Evolutionary conservation across 2,888 invertebrate genomes (phyloP).

Genomic region (Noctuana brunneofusca): DNA sequence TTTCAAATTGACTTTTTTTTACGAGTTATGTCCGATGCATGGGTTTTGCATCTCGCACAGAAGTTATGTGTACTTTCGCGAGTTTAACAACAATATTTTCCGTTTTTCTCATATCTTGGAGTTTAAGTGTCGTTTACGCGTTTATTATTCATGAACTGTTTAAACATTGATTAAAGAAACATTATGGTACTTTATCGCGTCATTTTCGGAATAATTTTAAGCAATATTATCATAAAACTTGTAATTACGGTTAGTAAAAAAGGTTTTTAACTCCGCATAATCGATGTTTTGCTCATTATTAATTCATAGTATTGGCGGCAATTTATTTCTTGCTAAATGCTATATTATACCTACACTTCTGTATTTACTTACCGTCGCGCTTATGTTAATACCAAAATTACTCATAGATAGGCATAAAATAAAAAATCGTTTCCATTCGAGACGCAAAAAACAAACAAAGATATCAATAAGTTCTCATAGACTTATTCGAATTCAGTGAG

Average conservation of each 20-base stretch:
- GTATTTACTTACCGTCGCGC: slow-evolving; percentile 13
- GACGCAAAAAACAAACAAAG: slow-evolving; percentile 24
- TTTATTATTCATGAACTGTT: background rate
- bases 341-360: background rate
- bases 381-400: slow-evolving; percentile 25
- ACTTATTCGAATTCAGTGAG: slow-evolving; percentile 36
- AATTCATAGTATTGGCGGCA: slow-evolving; percentile 12
- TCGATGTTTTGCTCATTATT: slow-evolving; percentile 8
- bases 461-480: slow-evolving; percentile 35
- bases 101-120: background rate
- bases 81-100: slow-evolving; percentile 14
- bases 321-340: slow-evolving; percentile 18
- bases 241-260: slow-evolving; percentile 14
- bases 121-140: background rate
- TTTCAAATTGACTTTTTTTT: slow-evolving; percentile 46
- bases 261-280: background rate
- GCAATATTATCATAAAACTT: slow-evolving; percentile 9
- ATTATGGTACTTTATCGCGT: background rate
- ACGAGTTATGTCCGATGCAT: slow-evolving; percentile 18
- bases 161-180: background rate
- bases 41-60: slow-evolving; percentile 25
- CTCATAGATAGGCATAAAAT: slow-evolving; percentile 15
- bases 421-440: slow-evolving; percentile 17
- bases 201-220: slow-evolving; percentile 10
- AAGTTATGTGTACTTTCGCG: slow-evolving; percentile 13